Conservation (phyloP, 2,888 invertebrate genomes). For the Patella caerulea region DNA sequence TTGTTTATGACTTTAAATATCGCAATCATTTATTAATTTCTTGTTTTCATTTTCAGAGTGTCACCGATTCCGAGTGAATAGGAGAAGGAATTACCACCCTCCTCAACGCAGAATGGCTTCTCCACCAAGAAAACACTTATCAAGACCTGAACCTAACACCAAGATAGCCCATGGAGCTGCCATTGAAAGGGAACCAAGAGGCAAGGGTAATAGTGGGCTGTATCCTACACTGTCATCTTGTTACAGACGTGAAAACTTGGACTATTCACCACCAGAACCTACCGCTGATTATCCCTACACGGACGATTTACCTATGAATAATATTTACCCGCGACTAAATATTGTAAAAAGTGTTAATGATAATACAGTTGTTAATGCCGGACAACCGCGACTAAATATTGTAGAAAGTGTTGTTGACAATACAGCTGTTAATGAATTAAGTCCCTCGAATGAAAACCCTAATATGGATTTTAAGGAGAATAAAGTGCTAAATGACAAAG, state of each 20-base stretch:
- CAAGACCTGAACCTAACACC: too few relatives aligned
- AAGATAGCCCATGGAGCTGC: too few relatives aligned
- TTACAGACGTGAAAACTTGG: neutral
- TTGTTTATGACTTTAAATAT: too few relatives aligned
- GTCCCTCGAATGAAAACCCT: neutral
- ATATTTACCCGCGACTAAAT: neutral
- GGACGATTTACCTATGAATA: neutral
- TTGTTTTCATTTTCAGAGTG: neutral
- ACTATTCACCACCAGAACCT: slow-evolving; percentile 1
- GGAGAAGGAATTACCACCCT: neutral
- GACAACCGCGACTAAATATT: neutral
- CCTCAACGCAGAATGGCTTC: neutral
- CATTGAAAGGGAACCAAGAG: too few relatives aligned
- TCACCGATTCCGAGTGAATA: neutral
- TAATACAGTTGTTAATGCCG: too few relatives aligned
- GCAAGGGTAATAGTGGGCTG: neutral
- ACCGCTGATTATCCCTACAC: neutral
- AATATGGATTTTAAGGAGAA: neutral
- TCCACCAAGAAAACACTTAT: neutral
- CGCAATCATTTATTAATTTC: too few relatives aligned
- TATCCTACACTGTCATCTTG: neutral
- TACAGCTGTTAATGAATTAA: too few relatives aligned
- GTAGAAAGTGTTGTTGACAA: too few relatives aligned
- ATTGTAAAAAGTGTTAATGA: too few relatives aligned
- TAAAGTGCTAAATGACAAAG: too few relatives aligned